Base-by-base conservation (phyloP, 2,888 invertebrate species). In the Nomada lathburiana region DNA sequence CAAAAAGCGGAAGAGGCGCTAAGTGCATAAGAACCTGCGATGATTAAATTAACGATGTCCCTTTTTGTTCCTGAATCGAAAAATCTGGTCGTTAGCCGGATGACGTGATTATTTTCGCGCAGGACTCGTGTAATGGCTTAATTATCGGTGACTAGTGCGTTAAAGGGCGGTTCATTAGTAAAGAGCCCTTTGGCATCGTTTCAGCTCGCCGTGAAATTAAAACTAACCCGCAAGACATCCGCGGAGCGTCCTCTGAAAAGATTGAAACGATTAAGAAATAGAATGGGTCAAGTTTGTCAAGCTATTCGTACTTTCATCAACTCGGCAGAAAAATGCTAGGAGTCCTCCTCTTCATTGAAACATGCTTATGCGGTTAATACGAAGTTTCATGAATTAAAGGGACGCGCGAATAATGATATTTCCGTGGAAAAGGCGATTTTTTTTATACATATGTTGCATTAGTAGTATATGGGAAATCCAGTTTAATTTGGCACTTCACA, bases 181-280 rank as follows among this genome's bases (percentile, higher is more conserved):
- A 57, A 63, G 52, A 36, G 63, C 62, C 53, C 29, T 72, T 79
- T 78, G 80, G 72, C 67, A 72, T 53, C 55, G 44, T 64, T 68
- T 63, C 63, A 72, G 44, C 79, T 78, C 62, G 29, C 71, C 52
- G 79, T 79, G 68, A 78, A 80, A 72, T 72, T 80, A 78, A 80
- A 80, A 79, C 72, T 79, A 62, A 71, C 63, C 42, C 52, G 44
- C 62, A 63, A 80, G 78, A 50, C 55, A 55, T 63, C 67, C 60
- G 26, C 53, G 29, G n/a, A 57, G 55, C 9, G 29, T 50, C n/a
- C 53, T 55, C 9, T 42, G 42, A 36, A 52, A 69, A 68, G 60
- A 55, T 78, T 47, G 52, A 63, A 57, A 42, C 63, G 75, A 62
- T 75, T 75, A 78, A 75, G 74, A 78, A 78, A 78, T 69, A 52